phyloP scores from a whole-genome alignment of 92 coral and sea anemone genomes.

The Pocillopora meandrina region DNA sequence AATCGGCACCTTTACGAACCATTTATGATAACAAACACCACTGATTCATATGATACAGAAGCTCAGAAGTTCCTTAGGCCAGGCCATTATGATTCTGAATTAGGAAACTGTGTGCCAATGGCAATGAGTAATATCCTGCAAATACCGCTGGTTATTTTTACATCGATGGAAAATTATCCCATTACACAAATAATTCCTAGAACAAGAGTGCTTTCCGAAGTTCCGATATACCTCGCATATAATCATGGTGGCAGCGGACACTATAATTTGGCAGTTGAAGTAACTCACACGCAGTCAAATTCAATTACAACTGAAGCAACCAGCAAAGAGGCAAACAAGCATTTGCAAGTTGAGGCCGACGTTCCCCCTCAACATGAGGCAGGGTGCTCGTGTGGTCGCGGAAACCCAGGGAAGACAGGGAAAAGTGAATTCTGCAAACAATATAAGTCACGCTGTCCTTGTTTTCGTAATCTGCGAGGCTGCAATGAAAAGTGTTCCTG shows the following conservation, averaged over 20 bases:
- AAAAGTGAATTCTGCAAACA: slow-evolving; percentile 45
- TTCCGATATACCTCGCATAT: slow-evolving; percentile 33
- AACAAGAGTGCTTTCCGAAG: slow-evolving; percentile 33
- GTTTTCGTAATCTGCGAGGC: slow-evolving; percentile 29
- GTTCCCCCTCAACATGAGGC: not conserved
- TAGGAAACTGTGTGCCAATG: slow-evolving; percentile 42
- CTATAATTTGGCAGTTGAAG: slow-evolving; percentile 26
- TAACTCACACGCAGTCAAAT: no score
- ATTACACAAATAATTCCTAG: slow-evolving; percentile 35
- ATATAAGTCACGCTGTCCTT: slow-evolving; percentile 39
- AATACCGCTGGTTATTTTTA: slow-evolving; percentile 41
- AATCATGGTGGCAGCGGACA: slow-evolving; percentile 46
- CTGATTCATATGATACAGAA: slow-evolving; percentile 31
- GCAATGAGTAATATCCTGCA: slow-evolving; percentile 44
- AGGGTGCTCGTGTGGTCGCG: slow-evolving; percentile 51
- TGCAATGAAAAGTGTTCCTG: slow-evolving; percentile 33
- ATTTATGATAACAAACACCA: slow-evolving; percentile 19
- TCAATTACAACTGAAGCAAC: no score
- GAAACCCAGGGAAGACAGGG: slow-evolving; percentile 25
- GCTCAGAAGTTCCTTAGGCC: slow-evolving; percentile 21
- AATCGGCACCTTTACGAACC: slow-evolving; percentile 20
- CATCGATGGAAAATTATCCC: slow-evolving; percentile 51
- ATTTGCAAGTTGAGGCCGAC: no score
- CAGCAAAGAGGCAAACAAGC: no score
- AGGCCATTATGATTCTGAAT: slow-evolving; percentile 32